Evolutionary conservation across 2,113 vertebrate species (phyloP).

Genomic region (Sinocyclocheilus grahami): DNA sequence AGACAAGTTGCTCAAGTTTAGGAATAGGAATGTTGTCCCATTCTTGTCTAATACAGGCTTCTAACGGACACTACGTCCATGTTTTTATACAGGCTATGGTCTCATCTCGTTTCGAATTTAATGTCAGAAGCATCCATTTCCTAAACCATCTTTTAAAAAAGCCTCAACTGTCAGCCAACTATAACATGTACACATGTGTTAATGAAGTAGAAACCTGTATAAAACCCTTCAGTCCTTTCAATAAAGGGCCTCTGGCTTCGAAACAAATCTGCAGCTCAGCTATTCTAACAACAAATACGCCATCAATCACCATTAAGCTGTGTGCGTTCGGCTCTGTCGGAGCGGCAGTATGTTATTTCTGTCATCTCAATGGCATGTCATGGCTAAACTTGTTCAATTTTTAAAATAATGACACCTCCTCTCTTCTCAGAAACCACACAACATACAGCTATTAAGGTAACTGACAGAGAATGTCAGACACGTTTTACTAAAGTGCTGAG

Average conservation of each 20-base stretch:
- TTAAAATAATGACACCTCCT: neutral
- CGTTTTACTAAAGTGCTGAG: neutral
- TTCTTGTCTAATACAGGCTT: too few species aligned
- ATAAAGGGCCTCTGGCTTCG: neutral
- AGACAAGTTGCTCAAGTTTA: too few species aligned
- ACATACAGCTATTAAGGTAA: neutral
- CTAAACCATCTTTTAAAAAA: neutral
- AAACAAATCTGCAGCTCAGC: constrained; percentile 1
- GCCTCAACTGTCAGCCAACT: neutral
- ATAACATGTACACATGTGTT: neutral
- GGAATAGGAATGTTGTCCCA: too few species aligned
- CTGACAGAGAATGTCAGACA: neutral
- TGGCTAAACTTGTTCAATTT: neutral
- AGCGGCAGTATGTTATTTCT: neutral
- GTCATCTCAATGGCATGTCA: constrained; percentile 11
- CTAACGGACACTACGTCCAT: too few species aligned
- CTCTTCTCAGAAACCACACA: neutral
- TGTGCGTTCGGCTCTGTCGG: neutral
- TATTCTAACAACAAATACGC: constrained; percentile 4
- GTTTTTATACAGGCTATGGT: too few species aligned
- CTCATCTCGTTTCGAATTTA: neutral
- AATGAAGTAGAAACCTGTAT: neutral
- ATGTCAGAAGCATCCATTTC: neutral
- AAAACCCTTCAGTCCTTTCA: neutral
- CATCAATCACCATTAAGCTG: neutral